Evolutionary conservation across 2,113 vertebrate genomes (phyloP).

Genomic region (Amazona guildingii): DNA sequence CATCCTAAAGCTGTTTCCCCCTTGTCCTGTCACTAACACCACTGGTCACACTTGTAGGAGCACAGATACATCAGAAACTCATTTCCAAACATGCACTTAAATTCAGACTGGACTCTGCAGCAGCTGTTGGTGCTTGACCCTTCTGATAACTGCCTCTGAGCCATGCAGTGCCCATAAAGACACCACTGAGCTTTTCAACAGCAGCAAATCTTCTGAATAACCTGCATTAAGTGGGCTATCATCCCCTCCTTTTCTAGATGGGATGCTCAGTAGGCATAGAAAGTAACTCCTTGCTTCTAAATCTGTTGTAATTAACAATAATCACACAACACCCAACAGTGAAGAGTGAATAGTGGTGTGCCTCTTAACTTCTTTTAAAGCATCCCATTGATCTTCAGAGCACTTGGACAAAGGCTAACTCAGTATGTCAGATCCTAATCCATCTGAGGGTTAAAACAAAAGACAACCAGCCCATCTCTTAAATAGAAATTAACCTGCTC

Average conservation of each 20-base stretch:
- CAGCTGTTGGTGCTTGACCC: background rate
- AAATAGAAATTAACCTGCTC: background rate
- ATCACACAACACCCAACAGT: background rate
- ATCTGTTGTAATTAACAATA: background rate
- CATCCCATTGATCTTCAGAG: background rate
- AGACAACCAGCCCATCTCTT: background rate
- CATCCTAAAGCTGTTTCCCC: background rate
- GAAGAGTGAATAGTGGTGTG: fast-evolving
- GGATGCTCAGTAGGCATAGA: background rate
- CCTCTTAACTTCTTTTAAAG: background rate
- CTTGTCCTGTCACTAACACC: background rate
- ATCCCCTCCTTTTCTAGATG: background rate
- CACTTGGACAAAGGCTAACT: background rate
- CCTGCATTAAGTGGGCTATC: background rate
- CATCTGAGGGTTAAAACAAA: background rate
- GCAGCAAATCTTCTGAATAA: background rate
- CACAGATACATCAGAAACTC: background rate
- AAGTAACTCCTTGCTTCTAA: background rate
- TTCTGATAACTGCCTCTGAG: background rate
- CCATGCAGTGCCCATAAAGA: background rate
- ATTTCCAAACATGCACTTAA: background rate
- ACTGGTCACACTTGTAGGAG: fast-evolving
- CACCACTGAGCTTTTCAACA: background rate
- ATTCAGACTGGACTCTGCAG: background rate
- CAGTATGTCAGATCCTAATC: background rate